Evolutionary conservation across 2,113 vertebrate species (phyloP).

Genomic region (Urocolius indicus): DNA sequence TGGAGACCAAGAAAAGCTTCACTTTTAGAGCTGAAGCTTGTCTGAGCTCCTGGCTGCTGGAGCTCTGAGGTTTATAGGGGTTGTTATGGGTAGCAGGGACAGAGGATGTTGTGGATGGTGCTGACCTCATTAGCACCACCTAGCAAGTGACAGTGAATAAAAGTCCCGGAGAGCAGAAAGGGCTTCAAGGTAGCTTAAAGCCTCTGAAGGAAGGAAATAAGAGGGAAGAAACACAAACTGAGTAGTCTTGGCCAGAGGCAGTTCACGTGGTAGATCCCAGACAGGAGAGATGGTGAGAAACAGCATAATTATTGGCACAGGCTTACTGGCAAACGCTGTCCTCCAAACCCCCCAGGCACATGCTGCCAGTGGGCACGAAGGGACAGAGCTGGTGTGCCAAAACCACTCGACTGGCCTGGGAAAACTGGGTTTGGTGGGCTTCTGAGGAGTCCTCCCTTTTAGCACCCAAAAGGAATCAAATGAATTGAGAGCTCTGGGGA

Average conservation of each 20-base stretch:
- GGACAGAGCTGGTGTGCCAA: background rate
- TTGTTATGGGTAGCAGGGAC: background rate
- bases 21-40: background rate
- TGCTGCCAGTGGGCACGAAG: accelerated
- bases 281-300: background rate
- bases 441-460: background rate
- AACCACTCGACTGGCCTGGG: background rate
- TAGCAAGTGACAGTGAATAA: background rate
- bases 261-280: background rate
- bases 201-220: too few relatives aligned
- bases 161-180: background rate
- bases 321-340: background rate
- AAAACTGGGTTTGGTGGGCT: background rate
- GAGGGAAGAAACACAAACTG: background rate
- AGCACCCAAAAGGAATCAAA: background rate
- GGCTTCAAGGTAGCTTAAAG: background rate
- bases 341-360: background rate
- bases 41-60: background rate
- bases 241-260: background rate
- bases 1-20: background rate
- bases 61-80: background rate
- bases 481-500: background rate
- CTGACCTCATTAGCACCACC: background rate
- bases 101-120: accelerated
- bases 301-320: background rate